Conservation (phyloP, 2,888 invertebrate species). For the Mesochorus sp. region DNA sequence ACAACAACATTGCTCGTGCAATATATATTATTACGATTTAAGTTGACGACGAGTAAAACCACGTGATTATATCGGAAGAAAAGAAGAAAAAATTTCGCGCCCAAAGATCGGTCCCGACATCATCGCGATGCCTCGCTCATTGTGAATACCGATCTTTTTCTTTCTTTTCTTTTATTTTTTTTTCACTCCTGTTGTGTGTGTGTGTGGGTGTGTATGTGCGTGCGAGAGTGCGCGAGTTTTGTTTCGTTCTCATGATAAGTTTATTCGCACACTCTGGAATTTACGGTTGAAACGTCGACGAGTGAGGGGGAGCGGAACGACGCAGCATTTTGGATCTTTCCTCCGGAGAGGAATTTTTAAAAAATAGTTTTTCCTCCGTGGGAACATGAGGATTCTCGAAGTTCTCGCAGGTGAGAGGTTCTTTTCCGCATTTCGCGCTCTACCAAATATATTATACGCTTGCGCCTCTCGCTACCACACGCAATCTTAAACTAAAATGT, state of each 20-base stretch:
- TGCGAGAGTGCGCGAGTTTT: slow-evolving; percentile 61
- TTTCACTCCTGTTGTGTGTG: slow-evolving; percentile 12
- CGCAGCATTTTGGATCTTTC: slow-evolving; percentile 16
- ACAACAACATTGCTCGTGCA: background rate
- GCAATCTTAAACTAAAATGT: background rate
- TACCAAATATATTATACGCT: too few relatives aligned
- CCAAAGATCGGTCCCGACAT: slow-evolving; percentile 12
- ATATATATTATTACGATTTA: background rate
- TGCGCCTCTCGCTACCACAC: background rate
- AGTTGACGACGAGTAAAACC: background rate
- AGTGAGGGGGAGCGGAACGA: background rate
- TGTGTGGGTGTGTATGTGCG: slow-evolving; percentile 63
- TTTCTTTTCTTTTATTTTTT: slow-evolving; percentile 4
- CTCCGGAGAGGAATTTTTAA: background rate
- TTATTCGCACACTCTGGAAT: slow-evolving; percentile 46
- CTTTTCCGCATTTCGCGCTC: slow-evolving; percentile 5
- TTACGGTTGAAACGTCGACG: slow-evolving; percentile 20
- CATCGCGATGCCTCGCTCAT: slow-evolving; percentile 47
- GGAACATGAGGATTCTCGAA: slow-evolving; percentile 73
- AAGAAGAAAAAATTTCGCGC: slow-evolving; percentile 2
- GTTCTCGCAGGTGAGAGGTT: slow-evolving; percentile 76
- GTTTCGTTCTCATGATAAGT: slow-evolving; percentile 20
- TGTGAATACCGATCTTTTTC: slow-evolving; percentile 39
- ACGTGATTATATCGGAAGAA: background rate
- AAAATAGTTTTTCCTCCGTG: background rate